Base-by-base conservation (phyloP, 2,797 vertebrate species). In the Gymnodraco acuticeps region DNA sequence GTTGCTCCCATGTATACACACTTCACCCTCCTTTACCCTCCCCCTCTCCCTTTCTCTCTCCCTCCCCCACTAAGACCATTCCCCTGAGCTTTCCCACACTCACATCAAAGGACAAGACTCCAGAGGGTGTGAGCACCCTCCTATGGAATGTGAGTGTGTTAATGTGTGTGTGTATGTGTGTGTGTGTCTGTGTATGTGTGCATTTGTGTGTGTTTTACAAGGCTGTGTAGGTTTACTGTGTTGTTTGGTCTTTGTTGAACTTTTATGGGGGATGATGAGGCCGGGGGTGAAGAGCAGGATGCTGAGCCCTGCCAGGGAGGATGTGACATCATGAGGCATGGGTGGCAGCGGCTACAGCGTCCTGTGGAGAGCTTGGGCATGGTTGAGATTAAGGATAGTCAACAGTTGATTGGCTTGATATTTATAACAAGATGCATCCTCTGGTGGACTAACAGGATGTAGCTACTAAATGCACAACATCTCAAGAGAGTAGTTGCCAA, bases 51-150 rank as follows among this genome's bases (percentile, higher is more conserved):
- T 10, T 45, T 56, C 52, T 33, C 59, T 15, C 64, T 10, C 78
- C 75, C 65, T 23, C 81, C 85, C 69, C 85, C 79, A 76, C 80
- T 71, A 88, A 88, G 91, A 91, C 91, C 87, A 85, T 81, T 93
- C 92, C 89, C 81, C 85, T 82, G 89, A 90, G 89, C 86, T 93
- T 95, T 95, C 94, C 94, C 94, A 95, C 93, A 95, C 92, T 94
- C 90, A 89, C 91, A 92, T 94, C 90, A 94, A 94, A 94, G 89
- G 74, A 84, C 78, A 87, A 87, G 85, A 82, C 85, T 91, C 79
- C 63, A 15, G 90, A 89, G 89, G 83, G 87, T 90, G 91, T 93
- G 93, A 89, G 93, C 88, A 90, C 88, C 89, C 91, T 89, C 90
- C 90, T 92, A 91, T 93, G 89, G 93, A 93, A 93, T 91, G 91